Evolutionary conservation across 64 coral and sea anemone genomes (phyloP).

Genomic region (Dendrophyllia cribrosa): DNA sequence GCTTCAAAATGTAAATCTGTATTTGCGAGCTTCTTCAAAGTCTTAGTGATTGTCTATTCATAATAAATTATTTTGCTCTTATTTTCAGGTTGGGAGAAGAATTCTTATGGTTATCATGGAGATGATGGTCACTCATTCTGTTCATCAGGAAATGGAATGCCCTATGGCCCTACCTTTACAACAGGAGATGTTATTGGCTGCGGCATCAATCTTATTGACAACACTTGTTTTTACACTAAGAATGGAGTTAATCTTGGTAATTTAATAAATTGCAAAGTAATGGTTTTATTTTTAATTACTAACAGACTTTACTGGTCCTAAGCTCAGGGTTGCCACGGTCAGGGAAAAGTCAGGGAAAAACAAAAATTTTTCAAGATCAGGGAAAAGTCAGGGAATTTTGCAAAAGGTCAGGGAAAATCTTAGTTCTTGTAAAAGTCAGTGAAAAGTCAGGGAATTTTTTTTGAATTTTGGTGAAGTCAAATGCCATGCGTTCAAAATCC

Average conservation of each 20-base stretch:
- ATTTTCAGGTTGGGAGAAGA: slow-evolving; percentile 97
- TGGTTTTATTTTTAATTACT: not conserved
- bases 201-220: slow-evolving; percentile 96
- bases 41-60: not conserved
- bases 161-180: slow-evolving; percentile 97
- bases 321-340: slow-evolving; percentile 48
- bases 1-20: too few relatives aligned
- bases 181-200: slow-evolving; percentile 99
- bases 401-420: too few relatives aligned
- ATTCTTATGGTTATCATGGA: slow-evolving; percentile 99
- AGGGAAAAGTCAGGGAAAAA: slow-evolving; percentile 62
- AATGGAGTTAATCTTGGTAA: slow-evolving; percentile 98
- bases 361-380: too few relatives aligned
- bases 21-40: too few relatives aligned
- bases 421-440: too few relatives aligned
- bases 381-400: too few relatives aligned
- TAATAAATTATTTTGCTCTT: not conserved
- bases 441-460: too few relatives aligned
- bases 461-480: too few relatives aligned
- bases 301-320: not conserved
- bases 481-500: too few relatives aligned
- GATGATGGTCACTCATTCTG: slow-evolving; percentile 99
- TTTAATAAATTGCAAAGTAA: not conserved
- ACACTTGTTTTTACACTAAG: slow-evolving; percentile 98
- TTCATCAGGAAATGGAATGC: slow-evolving; percentile 95